Conservation (phyloP, 2,113 vertebrate genomes). For the Ictalurus punctatus region DNA sequence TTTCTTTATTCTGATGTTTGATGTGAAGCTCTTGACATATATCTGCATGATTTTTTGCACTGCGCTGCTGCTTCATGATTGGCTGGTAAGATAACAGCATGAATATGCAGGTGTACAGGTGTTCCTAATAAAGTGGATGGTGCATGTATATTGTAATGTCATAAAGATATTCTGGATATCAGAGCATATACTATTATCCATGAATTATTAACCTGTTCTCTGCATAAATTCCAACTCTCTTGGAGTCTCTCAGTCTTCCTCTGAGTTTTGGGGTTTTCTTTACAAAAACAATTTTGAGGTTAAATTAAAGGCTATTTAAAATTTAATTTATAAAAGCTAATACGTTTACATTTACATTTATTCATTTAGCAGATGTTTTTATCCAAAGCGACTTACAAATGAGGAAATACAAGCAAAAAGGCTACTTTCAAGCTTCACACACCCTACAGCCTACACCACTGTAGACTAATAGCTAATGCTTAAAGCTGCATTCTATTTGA, state of each 20-base stretch:
- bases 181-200: neutral
- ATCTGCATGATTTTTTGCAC: neutral
- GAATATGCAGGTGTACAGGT: neutral
- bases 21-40: neutral
- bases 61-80: neutral
- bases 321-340: neutral
- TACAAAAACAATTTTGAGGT: neutral
- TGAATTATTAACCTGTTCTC: constrained; percentile 23
- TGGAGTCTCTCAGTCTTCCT: neutral
- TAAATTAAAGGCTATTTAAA: neutral
- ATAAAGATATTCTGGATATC: too few species aligned
- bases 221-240: neutral
- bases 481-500: neutral
- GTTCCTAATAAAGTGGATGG: too few species aligned
- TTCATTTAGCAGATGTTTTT: too few species aligned
- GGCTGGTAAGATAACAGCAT: neutral
- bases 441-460: too few species aligned
- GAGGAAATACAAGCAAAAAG: too few species aligned
- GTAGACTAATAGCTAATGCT: neutral
- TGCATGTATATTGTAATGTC: too few species aligned
- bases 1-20: neutral
- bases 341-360: neutral
- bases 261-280: neutral
- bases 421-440: too few species aligned
- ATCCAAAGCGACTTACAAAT: too few species aligned